Evolutionary conservation across 2,797 vertebrate genomes (phyloP), one percentile per base, ranked within the genome.

Genomic region (Eulemur mongoz): DNA sequence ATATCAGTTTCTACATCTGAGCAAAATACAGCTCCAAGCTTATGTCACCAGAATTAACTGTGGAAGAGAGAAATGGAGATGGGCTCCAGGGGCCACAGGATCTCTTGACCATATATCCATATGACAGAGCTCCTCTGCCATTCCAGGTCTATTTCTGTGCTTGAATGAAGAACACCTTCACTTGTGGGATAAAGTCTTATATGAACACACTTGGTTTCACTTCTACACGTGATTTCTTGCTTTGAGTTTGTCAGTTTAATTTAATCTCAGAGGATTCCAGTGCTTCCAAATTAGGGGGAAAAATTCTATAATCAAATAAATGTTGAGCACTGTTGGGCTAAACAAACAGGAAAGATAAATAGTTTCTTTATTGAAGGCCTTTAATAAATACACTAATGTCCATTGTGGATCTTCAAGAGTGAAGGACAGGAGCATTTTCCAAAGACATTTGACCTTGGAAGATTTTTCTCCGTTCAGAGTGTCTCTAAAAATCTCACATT

Each of bases 21-120:
- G 78, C 38, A 89, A 83, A 92, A 94, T 73, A n/a, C 12, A 88
- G 45, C n/a, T 43, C 65, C 54, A 81, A 91, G 54, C 38, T 89
- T 75, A 43, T 59, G 23, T 91, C 63, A 91, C 30, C 3, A 91
- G 50, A 27, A 23, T 87, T 80, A 89, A 82, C n/a, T 80, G 7
- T 75, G 70, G 35, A 81, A 82, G 27, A 90, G 65, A 89, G 15
- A 94, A 40, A 48, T 38, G 65, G 11, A 48, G 25, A 27, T 22
- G 69, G 63, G n/a, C 10, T 73, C 79, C 43, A 80, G 54, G 50
- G 69, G 11, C 18, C 17, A 52, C 2, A 69, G 18, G 13, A 59
- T 50, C 63, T 83, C 52, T 80, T 79, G 40, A 50, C 20, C n/a
- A 18, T 89, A 15, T 54, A 50, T 75, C n/a, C 32, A 65, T 27